phyloP scores from a whole-genome alignment of 2,797 vertebrate species.

The Anguilla anguilla region DNA sequence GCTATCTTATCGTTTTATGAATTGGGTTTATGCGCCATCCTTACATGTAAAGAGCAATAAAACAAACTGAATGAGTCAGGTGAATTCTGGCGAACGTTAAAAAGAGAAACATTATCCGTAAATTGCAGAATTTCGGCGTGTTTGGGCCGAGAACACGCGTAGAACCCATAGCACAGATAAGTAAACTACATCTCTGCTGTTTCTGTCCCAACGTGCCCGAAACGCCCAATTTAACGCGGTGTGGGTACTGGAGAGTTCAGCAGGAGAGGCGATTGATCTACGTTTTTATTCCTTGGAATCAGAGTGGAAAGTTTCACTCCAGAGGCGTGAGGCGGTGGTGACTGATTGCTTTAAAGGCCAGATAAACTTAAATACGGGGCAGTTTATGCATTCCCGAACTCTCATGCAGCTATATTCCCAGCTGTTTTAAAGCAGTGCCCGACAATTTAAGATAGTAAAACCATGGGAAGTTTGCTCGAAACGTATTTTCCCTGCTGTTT shows the following conservation, averaged over 20 bases:
- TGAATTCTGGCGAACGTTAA: not conserved
- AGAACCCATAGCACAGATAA: not conserved
- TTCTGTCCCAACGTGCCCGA: conserved; percentile 15
- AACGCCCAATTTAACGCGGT: conserved; percentile 5
- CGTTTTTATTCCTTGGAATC: conserved; percentile 8
- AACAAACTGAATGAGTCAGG: not conserved
- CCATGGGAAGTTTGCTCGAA: not conserved
- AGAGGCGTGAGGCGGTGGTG: not conserved
- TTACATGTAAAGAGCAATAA: not conserved
- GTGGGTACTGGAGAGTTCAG: conserved; percentile 2
- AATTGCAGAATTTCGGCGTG: not conserved
- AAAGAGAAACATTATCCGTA: not conserved
- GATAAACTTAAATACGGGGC: not conserved
- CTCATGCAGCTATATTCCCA: not conserved
- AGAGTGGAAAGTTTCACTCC: not conserved
- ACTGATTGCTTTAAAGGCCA: not conserved
- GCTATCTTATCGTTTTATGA: not conserved
- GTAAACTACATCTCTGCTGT: not conserved
- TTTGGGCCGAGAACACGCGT: not conserved
- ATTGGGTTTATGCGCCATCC: not conserved
- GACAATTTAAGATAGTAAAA: not conserved
- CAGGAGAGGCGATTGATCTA: not conserved
- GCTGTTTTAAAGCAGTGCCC: conserved; percentile 1
- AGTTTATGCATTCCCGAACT: not conserved
- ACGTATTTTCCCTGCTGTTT: not conserved